These are phyloP conservation scores for Pungitius pungitius DNA, from an alignment of 2,113 vertebrate species.

Conservation along the genomic window DNA sequence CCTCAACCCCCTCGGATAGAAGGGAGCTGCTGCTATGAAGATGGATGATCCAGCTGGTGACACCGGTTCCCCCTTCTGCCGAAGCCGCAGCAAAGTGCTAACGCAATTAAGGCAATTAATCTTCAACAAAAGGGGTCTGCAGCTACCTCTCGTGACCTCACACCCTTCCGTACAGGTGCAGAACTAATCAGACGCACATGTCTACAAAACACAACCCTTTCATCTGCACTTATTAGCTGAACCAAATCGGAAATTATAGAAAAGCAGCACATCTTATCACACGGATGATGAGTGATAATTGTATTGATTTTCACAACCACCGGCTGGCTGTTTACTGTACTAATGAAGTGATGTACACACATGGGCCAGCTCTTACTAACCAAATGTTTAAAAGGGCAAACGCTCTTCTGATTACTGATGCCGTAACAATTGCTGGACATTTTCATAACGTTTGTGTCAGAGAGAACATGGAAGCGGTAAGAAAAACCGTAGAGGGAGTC, in stretches of 20 bases:
- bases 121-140: constrained; percentile 74
- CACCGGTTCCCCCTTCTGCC: constrained; percentile 66
- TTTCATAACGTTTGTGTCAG: constrained; percentile 17
- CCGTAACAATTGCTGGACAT: constrained; percentile 37
- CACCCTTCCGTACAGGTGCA: constrained; percentile 62
- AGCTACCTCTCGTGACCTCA: constrained; percentile 57
- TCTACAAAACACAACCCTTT: neutral
- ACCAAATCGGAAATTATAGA: neutral
- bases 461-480: constrained; percentile 27
- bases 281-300: constrained; percentile 7
- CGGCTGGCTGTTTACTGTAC: neutral
- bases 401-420: constrained; percentile 21
- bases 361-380: constrained; percentile 10
- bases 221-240: constrained; percentile 4
- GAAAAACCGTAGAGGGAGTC: constrained; percentile 15
- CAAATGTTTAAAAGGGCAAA: constrained; percentile 24
- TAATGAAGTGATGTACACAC: neutral
- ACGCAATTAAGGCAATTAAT: constrained; percentile 84
- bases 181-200: constrained; percentile 17
- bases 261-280: neutral
- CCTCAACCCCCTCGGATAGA: constrained; percentile 54
- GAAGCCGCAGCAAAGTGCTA: constrained; percentile 71
- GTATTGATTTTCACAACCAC: constrained; percentile 7
- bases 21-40: constrained; percentile 80
- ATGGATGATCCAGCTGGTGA: constrained; percentile 80